A percentile compares a stretch with the other conserved stretches of the same genome.
These are phyloP conservation scores for Achlya flavicornis DNA, from an alignment of 2,888 invertebrate genomes.

Conservation along the genomic window DNA sequence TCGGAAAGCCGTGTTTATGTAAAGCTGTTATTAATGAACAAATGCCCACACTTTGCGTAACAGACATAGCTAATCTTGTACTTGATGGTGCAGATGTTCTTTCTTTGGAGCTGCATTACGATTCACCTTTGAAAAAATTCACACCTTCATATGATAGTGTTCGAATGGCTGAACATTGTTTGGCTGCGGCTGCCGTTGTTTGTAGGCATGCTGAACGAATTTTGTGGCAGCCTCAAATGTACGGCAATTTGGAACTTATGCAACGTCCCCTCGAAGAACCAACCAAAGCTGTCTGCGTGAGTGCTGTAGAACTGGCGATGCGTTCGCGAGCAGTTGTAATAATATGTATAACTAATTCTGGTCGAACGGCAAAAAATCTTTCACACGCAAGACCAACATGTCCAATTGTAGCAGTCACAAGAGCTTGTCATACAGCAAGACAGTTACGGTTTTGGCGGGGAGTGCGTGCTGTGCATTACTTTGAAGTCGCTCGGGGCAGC, in stretches of 20 bases:
- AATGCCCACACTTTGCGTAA: constrained; percentile 89
- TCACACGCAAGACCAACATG: constrained; percentile 88
- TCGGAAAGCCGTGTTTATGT: constrained; percentile 94
- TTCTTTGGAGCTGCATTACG: constrained; percentile 86
- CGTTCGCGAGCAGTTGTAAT: constrained; percentile 80
- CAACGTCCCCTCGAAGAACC: constrained; percentile 82
- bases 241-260: constrained; percentile 87
- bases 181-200: constrained; percentile 88
- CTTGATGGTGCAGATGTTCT: constrained; percentile 95
- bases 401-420: constrained; percentile 89
- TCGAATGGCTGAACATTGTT: constrained; percentile 86
- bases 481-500: constrained; percentile 57
- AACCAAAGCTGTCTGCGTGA: constrained; percentile 79
- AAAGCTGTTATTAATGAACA: constrained; percentile 94
- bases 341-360: constrained; percentile 90
- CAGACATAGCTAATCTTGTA: constrained; percentile 96
- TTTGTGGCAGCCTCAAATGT: constrained; percentile 90
- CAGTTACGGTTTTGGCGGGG: constrained; percentile 83
- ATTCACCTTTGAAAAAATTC: constrained; percentile 69
- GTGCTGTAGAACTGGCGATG: constrained; percentile 71
- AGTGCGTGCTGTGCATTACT: constrained; percentile 80
- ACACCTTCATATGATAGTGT: constrained; percentile 59
- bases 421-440: constrained; percentile 86
- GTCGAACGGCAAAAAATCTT: constrained; percentile 87
- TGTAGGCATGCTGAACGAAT: constrained; percentile 94